Base-by-base conservation (phyloP, 2,113 vertebrate genomes). In the Manacus vitellinus region DNA sequence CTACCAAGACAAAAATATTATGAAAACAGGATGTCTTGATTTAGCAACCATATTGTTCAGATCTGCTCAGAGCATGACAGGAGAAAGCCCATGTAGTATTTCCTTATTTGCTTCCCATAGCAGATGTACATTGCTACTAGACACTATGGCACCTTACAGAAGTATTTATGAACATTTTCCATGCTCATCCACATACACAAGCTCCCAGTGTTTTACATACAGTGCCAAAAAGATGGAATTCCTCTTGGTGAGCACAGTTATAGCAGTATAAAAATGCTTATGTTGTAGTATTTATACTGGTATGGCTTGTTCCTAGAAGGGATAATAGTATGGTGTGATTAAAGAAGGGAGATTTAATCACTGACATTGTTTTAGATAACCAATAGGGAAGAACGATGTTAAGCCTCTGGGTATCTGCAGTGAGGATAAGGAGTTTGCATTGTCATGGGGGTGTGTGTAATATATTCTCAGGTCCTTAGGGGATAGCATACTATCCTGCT, bases 341-440 rank as follows among this genome's bases (percentile, higher is more conserved):
- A 94, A 80, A 94, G 75, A 65, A 85, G 35, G 77, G 72, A 96
- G 95, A 96, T 96, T 84, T 89, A 93, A 94, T 94, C 88, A 59
- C 61, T 65, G 84, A 54, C 88, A 39, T 86, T 84, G 78, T 81
- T 87, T 85, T 83, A 89, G 92, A 37, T 80, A 92, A 91, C 92
- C 93, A 94, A 46, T 89, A 92, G 87, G 66, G 59, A 78, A 91
- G 74, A 88, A 75, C 0, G 2, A 30, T 54, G 76, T 52, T 91
- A 90, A 89, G 83, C 95, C 95, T 96, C 72, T 0, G 4, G 94
- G 59, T 85, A 86, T 67, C 88, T 78, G 85, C 90, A 71, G 1
- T 18, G 65, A 82, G 85, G 62, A 87, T 71, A 49, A n/a, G 44
- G 79, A 75, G 65, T 78, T 41, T 87, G 75, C 84, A 72, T 84